Base-by-base conservation (phyloP, 2,113 vertebrate species). In the Anhinga rufa region DNA sequence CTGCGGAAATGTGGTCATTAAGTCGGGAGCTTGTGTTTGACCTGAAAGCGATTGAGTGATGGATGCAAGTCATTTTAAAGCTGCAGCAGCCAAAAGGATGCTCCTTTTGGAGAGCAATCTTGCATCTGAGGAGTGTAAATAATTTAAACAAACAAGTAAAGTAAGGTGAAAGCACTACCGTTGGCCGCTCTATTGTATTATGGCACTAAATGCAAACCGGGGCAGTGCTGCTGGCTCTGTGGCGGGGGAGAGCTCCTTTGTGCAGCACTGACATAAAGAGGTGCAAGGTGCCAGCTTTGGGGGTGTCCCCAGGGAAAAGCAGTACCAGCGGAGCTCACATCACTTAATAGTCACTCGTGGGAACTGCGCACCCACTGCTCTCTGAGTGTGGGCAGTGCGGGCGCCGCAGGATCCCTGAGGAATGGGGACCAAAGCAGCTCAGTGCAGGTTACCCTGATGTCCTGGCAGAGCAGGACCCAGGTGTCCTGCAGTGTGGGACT, bases 41-140 rank as follows among this genome's bases (percentile, higher is more conserved):
- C 97, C 97, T 97, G 96, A 97, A 94, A 98, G 98, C 93, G 82
- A 97, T 96, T 95, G 97, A 98, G 97, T 97, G 98, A 97, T 98
- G 95, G 97, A 98, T 97, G 95, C 97, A 97, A 98, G 97, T 97
- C 97, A 98, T 97, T 98, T 98, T 96, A 96, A 98, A 97, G 90
- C 97, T 96, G 97, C 93, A 95, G 94, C 96, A 97, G 94, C 93
- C 95, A 93, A 94, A 93, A 95, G 95, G 94, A 93, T 95, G 95
- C 91, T 96, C 86, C 96, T 96, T 88, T 94, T 86, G 95, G 95
- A 95, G 86, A 96, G 86, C 88, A 94, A 91, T 95, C 94, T 95
- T 94, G 88, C 94, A 92, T 95, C 97, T 93, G 90, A 97, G 95
- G 95, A 96, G 75, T 96, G 95, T 97, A 97, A 97, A 97, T 97